phyloP scores from a whole-genome alignment of 2,888 invertebrate genomes.

The Petrolisthes manimaculis region DNA sequence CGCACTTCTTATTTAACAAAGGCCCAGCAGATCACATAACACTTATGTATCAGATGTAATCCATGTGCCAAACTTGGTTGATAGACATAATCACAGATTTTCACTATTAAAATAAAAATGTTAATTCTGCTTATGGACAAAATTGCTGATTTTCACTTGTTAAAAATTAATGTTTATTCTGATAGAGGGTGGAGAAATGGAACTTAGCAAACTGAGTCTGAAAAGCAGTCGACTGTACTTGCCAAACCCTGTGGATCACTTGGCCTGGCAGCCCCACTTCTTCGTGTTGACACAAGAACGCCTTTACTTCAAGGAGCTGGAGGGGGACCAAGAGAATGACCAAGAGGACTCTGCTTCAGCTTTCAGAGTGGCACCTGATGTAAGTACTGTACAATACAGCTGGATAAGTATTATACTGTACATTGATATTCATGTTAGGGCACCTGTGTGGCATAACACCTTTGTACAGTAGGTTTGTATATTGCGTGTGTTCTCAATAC shows the following conservation, averaged over 20 bases:
- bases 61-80: too few relatives aligned
- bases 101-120: too few relatives aligned
- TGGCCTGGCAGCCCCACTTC: constrained; percentile 93
- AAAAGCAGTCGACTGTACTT: constrained; percentile 91
- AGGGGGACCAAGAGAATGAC: constrained; percentile 73
- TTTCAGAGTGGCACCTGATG: constrained; percentile 38
- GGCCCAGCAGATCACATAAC: not conserved
- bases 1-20: not conserved
- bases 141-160: not conserved
- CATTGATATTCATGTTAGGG: too few relatives aligned
- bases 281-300: constrained; percentile 91
- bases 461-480: too few relatives aligned
- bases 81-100: too few relatives aligned
- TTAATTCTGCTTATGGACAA: too few relatives aligned
- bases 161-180: not conserved
- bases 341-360: constrained; percentile 73
- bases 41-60: not conserved
- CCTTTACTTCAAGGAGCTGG: constrained; percentile 85
- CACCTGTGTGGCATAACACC: too few relatives aligned
- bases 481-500: too few relatives aligned
- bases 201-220: constrained; percentile 79
- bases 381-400: constrained; percentile 31
- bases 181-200: constrained; percentile 75
- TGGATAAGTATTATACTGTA: too few relatives aligned
- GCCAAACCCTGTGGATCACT: constrained; percentile 85